Conservation (phyloP, 2,113 vertebrate genomes). For the Saguinus imperator region DNA sequence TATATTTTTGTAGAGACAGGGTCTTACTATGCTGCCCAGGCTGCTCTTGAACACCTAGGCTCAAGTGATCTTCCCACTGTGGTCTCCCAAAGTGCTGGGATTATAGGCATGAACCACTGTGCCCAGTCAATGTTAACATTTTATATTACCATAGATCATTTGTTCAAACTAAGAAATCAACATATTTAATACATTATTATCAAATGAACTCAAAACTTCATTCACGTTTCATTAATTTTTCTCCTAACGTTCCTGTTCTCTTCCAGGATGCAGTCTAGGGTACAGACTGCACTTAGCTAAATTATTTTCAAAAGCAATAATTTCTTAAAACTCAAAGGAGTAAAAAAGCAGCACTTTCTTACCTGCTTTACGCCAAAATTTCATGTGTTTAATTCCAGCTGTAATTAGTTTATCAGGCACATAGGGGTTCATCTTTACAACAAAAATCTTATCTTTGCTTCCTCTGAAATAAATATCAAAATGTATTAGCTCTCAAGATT, state of each 20-base stretch:
- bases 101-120: no score
- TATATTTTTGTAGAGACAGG: no score
- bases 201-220: neutral
- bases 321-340: slow-evolving; percentile 42
- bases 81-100: no score
- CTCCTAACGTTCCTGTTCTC: neutral
- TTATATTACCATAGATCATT: neutral
- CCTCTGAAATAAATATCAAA: slow-evolving; percentile 89
- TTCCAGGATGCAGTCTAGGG: neutral
- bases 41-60: no score
- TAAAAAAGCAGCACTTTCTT: slow-evolving; percentile 74
- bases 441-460: slow-evolving; percentile 99
- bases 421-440: slow-evolving; percentile 97
- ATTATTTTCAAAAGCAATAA: neutral
- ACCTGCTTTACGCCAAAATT: slow-evolving; percentile 99
- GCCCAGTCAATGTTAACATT: neutral
- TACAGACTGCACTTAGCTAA: neutral
- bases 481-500: slow-evolving; percentile 34
- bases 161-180: slow-evolving; percentile 23
- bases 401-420: slow-evolving; percentile 98
- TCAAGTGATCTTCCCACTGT: no score
- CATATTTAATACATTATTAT: neutral
- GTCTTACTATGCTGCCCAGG: no score
- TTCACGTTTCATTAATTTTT: slow-evolving; percentile 23
- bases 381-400: slow-evolving; percentile 97